Evolutionary conservation across 2,113 vertebrate genomes (phyloP), one percentile per base, ranked within the genome.

Genomic region (Pseudois nayaur): DNA sequence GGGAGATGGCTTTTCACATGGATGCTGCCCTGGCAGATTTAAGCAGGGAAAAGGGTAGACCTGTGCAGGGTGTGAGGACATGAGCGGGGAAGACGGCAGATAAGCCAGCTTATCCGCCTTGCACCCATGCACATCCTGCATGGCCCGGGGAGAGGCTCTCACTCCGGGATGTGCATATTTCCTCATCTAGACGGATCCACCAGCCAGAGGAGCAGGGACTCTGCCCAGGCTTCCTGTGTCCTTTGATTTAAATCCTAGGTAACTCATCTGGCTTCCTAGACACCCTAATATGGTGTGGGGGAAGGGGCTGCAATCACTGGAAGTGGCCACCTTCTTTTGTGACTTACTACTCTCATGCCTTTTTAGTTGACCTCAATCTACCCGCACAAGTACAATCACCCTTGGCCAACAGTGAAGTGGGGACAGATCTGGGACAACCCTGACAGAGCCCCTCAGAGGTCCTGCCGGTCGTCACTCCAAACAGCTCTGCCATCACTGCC

Each of bases 181-280:
- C 81, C 71, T 82, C 43, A 50, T 45, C 23, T 62, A 43, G 92
- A 17, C 2, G 50, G 48, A 48, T n/a, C 71, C 52, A 64, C 55
- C 3, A 43, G 60, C 48, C 74, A 43, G 40, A 23, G 40, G 23
- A 29, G 25, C 57, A 76, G 40, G 64, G 54, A 13, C 50, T 31
- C 16, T 76, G 86, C 55, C 95, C 40, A 64, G 48, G n/a, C 23
- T 84, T 76, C 62, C 31, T 43, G 43, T 3, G 6, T 78, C 67
- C 31, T 45, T n/a, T 60, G 96, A 40, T 79, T 31, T 81, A 94
- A 67, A 52, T 62, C 55, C 64, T 33, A 17, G 8, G 50, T 23
- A 45, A 97, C 12, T 90, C 85, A 92, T 64, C 10, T 82, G 86
- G n/a, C 31, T 90, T 88, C 67, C 48, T 9, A 59, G 25, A 60